These are phyloP conservation scores for Myrmecobius fasciatus DNA, from an alignment of 2,113 vertebrate genomes.

Conservation along the genomic window DNA sequence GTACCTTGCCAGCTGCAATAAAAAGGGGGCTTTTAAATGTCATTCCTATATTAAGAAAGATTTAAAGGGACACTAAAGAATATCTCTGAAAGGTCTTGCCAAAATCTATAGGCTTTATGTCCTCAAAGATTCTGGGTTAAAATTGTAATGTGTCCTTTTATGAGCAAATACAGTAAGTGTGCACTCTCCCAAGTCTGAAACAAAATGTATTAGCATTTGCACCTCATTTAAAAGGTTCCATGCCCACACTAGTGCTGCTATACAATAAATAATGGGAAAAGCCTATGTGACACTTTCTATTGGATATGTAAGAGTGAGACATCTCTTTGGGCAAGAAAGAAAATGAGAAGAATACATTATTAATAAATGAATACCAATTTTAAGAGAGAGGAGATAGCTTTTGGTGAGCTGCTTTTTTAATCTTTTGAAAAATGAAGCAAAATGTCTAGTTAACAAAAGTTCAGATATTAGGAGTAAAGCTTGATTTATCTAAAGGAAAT, in stretches of 20 bases:
- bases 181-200: conserved; percentile 51
- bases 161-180: conserved; percentile 33
- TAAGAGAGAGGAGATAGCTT: conserved; percentile 12
- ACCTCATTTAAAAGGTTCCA: conserved; percentile 50
- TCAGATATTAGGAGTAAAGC: not conserved
- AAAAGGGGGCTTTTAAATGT: conserved; percentile 80
- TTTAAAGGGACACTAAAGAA: conserved; percentile 77
- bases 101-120: conserved; percentile 64
- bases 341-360: not conserved
- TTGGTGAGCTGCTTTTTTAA: conserved; percentile 12
- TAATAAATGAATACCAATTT: conserved; percentile 20
- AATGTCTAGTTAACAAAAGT: conserved; percentile 9
- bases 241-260: conserved; percentile 9
- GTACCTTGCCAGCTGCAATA: conserved; percentile 79
- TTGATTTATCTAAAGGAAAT: not conserved
- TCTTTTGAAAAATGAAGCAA: conserved; percentile 1
- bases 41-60: conserved; percentile 80
- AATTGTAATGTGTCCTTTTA: conserved; percentile 59
- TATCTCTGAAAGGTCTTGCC: conserved; percentile 55
- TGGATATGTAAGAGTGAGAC: not conserved
- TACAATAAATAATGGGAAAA: conserved; percentile 7
- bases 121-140: conserved; percentile 59
- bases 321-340: not conserved
- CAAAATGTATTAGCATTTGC: conserved; percentile 60
- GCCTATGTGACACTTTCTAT: not conserved